Percentiles rank a stretch among this genome's conserved stretches.
These are phyloP conservation scores for Drosophila kanapiae DNA, from an alignment of 1,140 invertebrate genomes.

Conservation along the genomic window DNA sequence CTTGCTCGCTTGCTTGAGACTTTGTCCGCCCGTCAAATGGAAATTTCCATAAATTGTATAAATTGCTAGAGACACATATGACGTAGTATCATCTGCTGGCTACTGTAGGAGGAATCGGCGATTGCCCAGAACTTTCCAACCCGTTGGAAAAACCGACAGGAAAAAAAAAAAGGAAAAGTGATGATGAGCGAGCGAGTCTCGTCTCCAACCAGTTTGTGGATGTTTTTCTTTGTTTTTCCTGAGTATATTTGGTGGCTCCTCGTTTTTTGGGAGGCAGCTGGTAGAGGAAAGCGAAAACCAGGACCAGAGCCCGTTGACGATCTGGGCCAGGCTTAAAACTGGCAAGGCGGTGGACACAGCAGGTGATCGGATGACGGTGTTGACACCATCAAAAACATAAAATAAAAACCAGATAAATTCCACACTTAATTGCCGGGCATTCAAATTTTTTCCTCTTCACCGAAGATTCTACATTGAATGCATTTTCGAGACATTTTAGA, in stretches of 20 bases:
- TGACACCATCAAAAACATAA: slow-evolving; percentile 35
- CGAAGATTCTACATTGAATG: slow-evolving; percentile 68
- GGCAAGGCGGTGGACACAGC: slow-evolving; percentile 41
- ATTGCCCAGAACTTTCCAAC: slow-evolving; percentile 74
- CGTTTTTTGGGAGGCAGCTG: slow-evolving; percentile 25
- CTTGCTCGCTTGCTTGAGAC: slow-evolving; percentile 23
- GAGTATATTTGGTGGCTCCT: slow-evolving; percentile 1
- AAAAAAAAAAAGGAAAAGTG: slow-evolving; percentile 71
- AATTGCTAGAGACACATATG: slow-evolving; percentile 38
- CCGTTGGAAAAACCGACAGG: slow-evolving; percentile 51
- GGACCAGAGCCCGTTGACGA: slow-evolving; percentile 56
- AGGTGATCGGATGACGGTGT: slow-evolving; percentile 62
- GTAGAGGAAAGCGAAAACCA: slow-evolving; percentile 75
- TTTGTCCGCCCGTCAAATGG: slow-evolving; percentile 35
- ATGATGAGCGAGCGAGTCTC: slow-evolving; percentile 14
- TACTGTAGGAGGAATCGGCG: slow-evolving; percentile 11
- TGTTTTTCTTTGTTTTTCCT: slow-evolving; percentile 15
- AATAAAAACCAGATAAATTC: slow-evolving; percentile 63
- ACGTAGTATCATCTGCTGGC: slow-evolving; percentile 28
- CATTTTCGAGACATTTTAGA: slow-evolving; percentile 27
- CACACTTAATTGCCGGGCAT: slow-evolving; percentile 71
- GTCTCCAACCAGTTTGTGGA: slow-evolving; percentile 59
- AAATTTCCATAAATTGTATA: slow-evolving; percentile 60
- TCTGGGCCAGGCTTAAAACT: slow-evolving; percentile 59
- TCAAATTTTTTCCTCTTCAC: slow-evolving; percentile 54